Base-by-base conservation (phyloP, 2,797 vertebrate genomes). In the Pangasius djambal region DNA sequence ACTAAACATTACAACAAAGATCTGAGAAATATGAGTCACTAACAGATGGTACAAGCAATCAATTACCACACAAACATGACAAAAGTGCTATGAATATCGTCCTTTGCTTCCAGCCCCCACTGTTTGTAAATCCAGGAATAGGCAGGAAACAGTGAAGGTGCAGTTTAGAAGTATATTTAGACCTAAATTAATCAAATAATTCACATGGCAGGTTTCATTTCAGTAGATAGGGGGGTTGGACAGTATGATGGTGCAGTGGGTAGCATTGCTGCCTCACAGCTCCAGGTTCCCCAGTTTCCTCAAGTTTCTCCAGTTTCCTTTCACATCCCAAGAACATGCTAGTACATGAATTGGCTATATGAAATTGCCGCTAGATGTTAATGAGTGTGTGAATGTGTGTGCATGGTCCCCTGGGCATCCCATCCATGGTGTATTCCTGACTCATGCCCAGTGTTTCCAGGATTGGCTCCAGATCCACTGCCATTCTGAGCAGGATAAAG, bases 41-140 rank as follows among this genome's bases (percentile, higher is more conserved):
- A 83, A 61, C 79, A 82, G 55, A 82, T 83, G 79, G 57, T 44
- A 61, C 57, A 83, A 28, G 79, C 34, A 28, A 83, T 61, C 34
- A 63, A 61, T 63, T 83, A 40, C 34, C 57, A 83, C 10, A 44
- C 1, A 40, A 83, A 44, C 7, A 63, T 3, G 44, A 83, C 1
- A 44, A 61, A 63, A 13, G 81, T 83, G 34, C 22, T 55, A 82
- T 59, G 31, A 59, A 82, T 25, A 37, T 25, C 55, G 0, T 59
- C 9, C 34, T 83, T 13, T 83, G 20, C 34, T 40, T 37, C 20
- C n/a, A 55, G 15, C 15, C 9, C 52, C 78, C 6, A 13, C 78
- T 59, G 52, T 81, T 22, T 25, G 18, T 5, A 22, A 59, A 82
- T 63, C 37, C 57, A 63, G 34, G 37, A 82, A 82, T 61, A 61